These are phyloP conservation scores for Halcyon badia DNA, from an alignment of 2,797 vertebrate species.

Conservation along the genomic window DNA sequence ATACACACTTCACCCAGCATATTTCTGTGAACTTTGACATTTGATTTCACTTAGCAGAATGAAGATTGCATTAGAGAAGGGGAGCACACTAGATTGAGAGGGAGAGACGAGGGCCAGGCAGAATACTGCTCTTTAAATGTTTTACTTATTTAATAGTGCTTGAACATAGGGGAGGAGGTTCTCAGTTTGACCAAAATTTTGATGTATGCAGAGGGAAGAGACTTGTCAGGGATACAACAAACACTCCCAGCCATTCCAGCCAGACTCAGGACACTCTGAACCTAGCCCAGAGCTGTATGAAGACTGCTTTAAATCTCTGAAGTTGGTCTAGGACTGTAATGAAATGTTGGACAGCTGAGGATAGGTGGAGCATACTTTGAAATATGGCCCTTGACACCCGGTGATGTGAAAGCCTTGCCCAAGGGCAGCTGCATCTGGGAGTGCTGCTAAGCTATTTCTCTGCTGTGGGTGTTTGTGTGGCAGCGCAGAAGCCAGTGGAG, in stretches of 20 bases:
- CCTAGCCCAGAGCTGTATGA: not conserved
- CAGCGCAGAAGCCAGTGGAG: not conserved
- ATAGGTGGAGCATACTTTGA: not conserved
- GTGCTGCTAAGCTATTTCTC: not conserved
- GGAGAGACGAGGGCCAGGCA: not conserved
- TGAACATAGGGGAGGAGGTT: not conserved
- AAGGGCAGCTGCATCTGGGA: not conserved
- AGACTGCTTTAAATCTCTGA: not conserved
- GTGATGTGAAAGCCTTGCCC: not conserved
- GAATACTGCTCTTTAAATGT: not conserved
- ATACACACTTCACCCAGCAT: not conserved
- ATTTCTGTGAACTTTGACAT: slow-evolving; percentile 40
- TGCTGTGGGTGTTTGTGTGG: not conserved
- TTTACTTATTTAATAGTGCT: not conserved
- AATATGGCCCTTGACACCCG: not conserved
- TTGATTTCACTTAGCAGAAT: slow-evolving; percentile 40
- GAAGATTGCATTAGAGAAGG: not conserved
- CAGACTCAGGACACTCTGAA: not conserved
- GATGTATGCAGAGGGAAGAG: not conserved
- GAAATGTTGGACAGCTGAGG: not conserved
- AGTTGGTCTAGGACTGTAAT: not conserved
- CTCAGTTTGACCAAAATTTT: not conserved
- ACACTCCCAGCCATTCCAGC: not conserved
- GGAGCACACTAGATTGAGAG: not conserved
- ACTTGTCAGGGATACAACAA: not conserved